Evolutionary conservation across 2,888 invertebrate genomes (phyloP), one percentile per base, ranked within the genome.

Genomic region (Cyclophora punctaria): DNA sequence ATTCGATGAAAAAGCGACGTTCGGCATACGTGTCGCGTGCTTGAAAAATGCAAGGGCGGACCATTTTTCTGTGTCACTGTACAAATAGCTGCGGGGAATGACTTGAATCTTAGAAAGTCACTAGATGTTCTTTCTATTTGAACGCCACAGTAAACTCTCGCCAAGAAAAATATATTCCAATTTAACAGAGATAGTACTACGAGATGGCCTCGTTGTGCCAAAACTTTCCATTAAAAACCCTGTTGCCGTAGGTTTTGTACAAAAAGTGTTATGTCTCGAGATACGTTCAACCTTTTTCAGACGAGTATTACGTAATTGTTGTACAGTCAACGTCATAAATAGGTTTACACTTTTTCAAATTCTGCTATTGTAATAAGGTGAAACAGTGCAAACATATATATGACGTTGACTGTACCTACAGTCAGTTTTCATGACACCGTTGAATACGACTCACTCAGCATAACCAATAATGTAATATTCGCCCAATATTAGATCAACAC

Each of bases 1-100:
- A 67, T 69, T 63, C 66, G 55, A 65, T 70, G 67, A 73, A 68
- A 72, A 71, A 71, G 67, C 68, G 62, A 60, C 64, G 60, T 69
- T 63, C 64, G 65, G 63, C 59, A 69, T 63, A 67, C 72, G 73
- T 71, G 67, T 67, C 62, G 58, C 62, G 59, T 48, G 64, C 66
- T 68, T 69, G 66, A 67, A 69, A 77, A 78, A 78, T 73, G 78
- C 75, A 71, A 73, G 71, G 58, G 63, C 62, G 64, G 65, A 70
- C 73, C 67, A 79, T 78, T 75, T 78, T 74, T 78, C 75, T 71
- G 67, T 75, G 79, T 80, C 78, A 72, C 68, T 68, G 62, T 71
- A 73, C 78, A 80, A 81, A 82, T 78, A 79, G 76, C 79, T 72
- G 67, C 56, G 63, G 71, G 78, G 72, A 70, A 78, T 74, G 73